These are phyloP conservation scores for Danaus plexippus DNA, from an alignment of 1,140 invertebrate genomes.

Conservation along the genomic window DNA sequence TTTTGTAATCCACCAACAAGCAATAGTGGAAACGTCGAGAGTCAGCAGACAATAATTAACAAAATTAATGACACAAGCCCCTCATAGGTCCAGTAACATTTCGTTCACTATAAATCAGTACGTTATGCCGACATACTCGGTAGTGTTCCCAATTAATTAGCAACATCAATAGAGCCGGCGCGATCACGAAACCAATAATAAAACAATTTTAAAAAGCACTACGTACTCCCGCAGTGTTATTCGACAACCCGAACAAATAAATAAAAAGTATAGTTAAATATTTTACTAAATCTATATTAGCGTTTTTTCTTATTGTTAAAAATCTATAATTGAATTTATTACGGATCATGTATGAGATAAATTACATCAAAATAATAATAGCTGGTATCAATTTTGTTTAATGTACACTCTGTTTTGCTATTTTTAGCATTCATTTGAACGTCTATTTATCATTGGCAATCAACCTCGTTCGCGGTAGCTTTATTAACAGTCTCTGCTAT, in stretches of 20 bases:
- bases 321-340: no score
- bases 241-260: neutral
- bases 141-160: conserved; percentile 58
- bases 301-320: no score
- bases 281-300: no score
- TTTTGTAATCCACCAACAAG: conserved; percentile 16
- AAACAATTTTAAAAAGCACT: conserved; percentile 17
- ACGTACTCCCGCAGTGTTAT: conserved; percentile 1
- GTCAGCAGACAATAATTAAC: conserved; percentile 40
- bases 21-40: conserved; percentile 24
- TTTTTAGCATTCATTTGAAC: conserved; percentile 12
- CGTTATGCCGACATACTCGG: conserved; percentile 36
- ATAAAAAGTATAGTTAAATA: no score
- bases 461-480: conserved; percentile 46
- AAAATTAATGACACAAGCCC: conserved; percentile 43
- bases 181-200: conserved; percentile 27
- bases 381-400: neutral
- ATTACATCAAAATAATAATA: neutral
- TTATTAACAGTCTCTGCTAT: conserved; percentile 50
- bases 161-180: conserved; percentile 46
- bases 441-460: conserved; percentile 57
- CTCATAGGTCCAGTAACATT: conserved; percentile 37
- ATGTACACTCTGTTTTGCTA: conserved; percentile 2
- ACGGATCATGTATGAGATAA: conserved; percentile 2
- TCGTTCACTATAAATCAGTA: conserved; percentile 44